These are phyloP conservation scores for Acleris cristana DNA, from an alignment of 2,888 invertebrate species.

Conservation along the genomic window DNA sequence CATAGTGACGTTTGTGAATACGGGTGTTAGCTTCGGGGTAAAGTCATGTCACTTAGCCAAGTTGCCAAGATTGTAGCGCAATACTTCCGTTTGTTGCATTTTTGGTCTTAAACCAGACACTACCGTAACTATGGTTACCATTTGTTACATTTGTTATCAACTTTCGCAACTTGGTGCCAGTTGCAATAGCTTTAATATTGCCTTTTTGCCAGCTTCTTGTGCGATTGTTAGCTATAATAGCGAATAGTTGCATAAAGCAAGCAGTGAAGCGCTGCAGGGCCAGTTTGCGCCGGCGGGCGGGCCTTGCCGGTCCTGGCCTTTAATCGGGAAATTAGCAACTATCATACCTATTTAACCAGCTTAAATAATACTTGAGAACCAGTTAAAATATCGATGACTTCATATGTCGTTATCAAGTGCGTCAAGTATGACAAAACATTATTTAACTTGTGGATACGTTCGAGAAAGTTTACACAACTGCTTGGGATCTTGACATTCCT, in stretches of 20 bases:
- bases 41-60: background rate
- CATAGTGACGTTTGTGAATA: too few species aligned
- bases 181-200: conserved; percentile 27
- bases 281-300: conserved; percentile 59
- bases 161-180: conserved; percentile 28
- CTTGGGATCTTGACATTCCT: conserved; percentile 47
- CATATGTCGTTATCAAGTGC: background rate
- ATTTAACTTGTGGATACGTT: conserved; percentile 40
- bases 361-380: background rate
- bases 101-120: conserved; percentile 5
- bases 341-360: conserved; percentile 12
- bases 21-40: too few species aligned
- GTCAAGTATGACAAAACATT: conserved; percentile 2
- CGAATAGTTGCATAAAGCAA: conserved; percentile 67
- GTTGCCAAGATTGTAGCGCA: background rate
- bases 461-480: conserved; percentile 59
- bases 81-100: conserved; percentile 6
- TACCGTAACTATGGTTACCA: conserved; percentile 17
- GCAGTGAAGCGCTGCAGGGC: conserved; percentile 52
- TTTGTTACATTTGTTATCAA: conserved; percentile 26
- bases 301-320: conserved; percentile 56
- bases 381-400: background rate
- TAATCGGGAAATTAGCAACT: conserved; percentile 22
- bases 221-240: conserved; percentile 46
- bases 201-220: conserved; percentile 14